phyloP scores from a whole-genome alignment of 2,797 vertebrate species.

The Tauraco hartlaubi region DNA sequence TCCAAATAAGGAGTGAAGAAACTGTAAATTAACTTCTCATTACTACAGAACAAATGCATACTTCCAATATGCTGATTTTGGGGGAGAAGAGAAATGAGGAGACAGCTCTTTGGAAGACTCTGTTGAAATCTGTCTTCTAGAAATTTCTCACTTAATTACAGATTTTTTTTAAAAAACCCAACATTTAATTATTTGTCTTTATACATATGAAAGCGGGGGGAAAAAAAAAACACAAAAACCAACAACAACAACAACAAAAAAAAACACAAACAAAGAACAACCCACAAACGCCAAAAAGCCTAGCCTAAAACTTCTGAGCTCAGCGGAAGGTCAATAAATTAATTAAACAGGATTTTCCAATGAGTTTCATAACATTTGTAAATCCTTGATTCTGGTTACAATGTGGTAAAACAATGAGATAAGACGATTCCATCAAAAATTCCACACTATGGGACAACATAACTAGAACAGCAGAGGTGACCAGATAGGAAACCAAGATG shows the following conservation, averaged over 20 bases:
- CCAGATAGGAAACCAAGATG: neutral
- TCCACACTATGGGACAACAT: neutral
- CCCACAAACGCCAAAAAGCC: neutral
- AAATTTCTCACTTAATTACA: slow-evolving; percentile 51
- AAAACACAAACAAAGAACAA: neutral
- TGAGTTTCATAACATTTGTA: neutral
- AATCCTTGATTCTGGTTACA: neutral
- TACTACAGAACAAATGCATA: slow-evolving; percentile 59
- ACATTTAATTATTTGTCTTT: slow-evolving; percentile 1
- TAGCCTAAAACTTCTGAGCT: neutral
- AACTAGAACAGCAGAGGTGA: neutral
- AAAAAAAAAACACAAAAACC: too few relatives aligned
- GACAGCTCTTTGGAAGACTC: slow-evolving; percentile 61
- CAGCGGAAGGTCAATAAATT: neutral
- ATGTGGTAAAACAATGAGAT: neutral
- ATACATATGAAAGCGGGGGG: neutral
- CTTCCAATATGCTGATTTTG: slow-evolving; percentile 50
- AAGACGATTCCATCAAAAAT: neutral
- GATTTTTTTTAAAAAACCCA: neutral
- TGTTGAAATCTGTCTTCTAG: slow-evolving; percentile 38
- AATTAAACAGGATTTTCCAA: neutral
- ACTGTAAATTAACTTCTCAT: slow-evolving; percentile 71
- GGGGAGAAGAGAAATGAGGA: neutral
- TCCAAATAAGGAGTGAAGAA: slow-evolving; percentile 61
- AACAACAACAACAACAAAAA: neutral